A percentile compares a stretch with the other conserved stretches of the same genome.
phyloP scores from a whole-genome alignment of 2,888 invertebrate genomes.

The Esperia sulphurella region DNA sequence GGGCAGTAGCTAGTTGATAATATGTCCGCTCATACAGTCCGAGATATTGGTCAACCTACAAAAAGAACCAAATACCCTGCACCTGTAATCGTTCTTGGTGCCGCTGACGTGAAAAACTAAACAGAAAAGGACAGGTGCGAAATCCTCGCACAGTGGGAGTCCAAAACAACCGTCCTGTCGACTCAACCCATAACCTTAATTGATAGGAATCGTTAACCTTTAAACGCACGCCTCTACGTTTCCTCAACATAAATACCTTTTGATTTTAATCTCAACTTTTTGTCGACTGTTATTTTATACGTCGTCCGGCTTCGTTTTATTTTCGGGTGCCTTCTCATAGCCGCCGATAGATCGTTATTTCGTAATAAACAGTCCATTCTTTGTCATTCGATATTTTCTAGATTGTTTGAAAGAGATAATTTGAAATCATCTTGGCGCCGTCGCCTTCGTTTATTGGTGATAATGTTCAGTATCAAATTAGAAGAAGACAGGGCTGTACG shows the following conservation, averaged over 20 bases:
- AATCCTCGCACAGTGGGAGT: conserved; percentile 71
- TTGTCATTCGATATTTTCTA: conserved; percentile 74
- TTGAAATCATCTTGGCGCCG: conserved; percentile 55
- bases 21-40: too few relatives aligned
- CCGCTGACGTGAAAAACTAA: conserved; percentile 61
- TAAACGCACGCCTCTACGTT: conserved; percentile 67
- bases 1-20: too few relatives aligned
- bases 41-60: conserved; percentile 33
- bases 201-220: conserved; percentile 79
- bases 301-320: conserved; percentile 64
- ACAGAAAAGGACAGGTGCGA: conserved; percentile 66
- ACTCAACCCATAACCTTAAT: conserved; percentile 75
- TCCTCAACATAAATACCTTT: conserved; percentile 70
- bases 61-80: conserved; percentile 34
- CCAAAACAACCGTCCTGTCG: conserved; percentile 49
- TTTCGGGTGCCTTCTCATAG: conserved; percentile 67
- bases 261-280: conserved; percentile 70
- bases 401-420: conserved; percentile 55
- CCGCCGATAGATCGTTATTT: conserved; percentile 68
- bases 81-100: conserved; percentile 60
- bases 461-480: conserved; percentile 53
- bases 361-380: conserved; percentile 74
- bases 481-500: conserved; percentile 23
- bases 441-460: conserved; percentile 48
- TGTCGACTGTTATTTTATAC: conserved; percentile 65